These are phyloP conservation scores for Poecilia wingei DNA, from an alignment of 2,797 vertebrate species.

Conservation along the genomic window DNA sequence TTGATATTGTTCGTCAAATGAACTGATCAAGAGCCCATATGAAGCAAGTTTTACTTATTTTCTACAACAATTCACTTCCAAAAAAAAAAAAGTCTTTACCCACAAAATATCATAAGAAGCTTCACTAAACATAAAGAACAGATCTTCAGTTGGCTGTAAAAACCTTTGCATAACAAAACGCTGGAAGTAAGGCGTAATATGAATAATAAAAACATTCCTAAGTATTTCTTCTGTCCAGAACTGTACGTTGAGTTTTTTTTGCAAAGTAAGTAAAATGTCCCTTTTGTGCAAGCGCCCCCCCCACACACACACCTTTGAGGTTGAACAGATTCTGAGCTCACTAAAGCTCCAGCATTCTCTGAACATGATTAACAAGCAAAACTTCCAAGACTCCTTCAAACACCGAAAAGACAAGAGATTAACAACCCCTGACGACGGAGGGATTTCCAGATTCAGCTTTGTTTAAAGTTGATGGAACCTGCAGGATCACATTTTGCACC, in stretches of 20 bases:
- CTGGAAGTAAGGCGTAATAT: not conserved
- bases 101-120: not conserved
- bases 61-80: not conserved
- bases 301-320: not conserved
- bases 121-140: not conserved
- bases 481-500: not conserved
- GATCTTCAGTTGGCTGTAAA: not conserved
- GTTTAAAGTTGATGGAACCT: not conserved
- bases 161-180: not conserved
- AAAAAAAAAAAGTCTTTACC: not conserved
- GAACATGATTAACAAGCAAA: not conserved
- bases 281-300: not conserved
- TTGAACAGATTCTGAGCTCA: not conserved
- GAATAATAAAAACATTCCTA: not conserved
- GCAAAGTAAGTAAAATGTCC: not conserved
- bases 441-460: not conserved
- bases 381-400: not conserved
- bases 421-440: not conserved
- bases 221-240: not conserved
- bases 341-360: conserved; percentile 1
- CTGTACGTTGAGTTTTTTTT: not conserved
- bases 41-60: not conserved
- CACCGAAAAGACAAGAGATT: not conserved
- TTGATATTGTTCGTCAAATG: not conserved
- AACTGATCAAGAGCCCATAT: not conserved